Base-by-base conservation (phyloP, 2,888 invertebrate species). In the Megaustenia siamemsis region DNA sequence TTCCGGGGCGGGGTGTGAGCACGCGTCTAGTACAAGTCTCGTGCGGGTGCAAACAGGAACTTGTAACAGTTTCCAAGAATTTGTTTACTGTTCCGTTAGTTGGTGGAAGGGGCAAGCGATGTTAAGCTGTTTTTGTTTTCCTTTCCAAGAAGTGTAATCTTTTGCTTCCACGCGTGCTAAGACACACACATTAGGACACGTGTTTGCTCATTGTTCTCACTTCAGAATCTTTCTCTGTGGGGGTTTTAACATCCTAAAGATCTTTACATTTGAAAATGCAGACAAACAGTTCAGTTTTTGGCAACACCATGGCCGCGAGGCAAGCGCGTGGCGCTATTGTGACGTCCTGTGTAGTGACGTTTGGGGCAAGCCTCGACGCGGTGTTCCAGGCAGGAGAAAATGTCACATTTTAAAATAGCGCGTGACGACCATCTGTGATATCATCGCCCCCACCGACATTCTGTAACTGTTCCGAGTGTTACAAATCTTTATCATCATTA, bases 371-470 rank as follows among this genome's bases (percentile, higher is more conserved):
- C 53, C 38, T 32, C n/a, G 53, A 40, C 80, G 69, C 28, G 60
- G 49, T 68, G 49, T 49, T 0, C 0, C 21, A 24, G 32, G 21
- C 28, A 53, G 10, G 1, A 21, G 24, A 21, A 49, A 28, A 35
- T 38, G 35, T 0, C 28, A 24, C 3, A 24, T 49, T 21, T 53
- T 35, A 66, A 49, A 38, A 21, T 24, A 35, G 2, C 68, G 53
- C 49, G 80, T n/a, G 80, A 6, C n/a, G 28, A n/a, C 77, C 77
- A 77, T 77, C 77, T 77, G 77, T 77, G 77, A 77, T 56, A 77
- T 38, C 10, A 8, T 60, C 0, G 24, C n/a, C 3, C 1, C 15
- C 77, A 56, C 63, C 21, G 12, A 12, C 6, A 28, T 32, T 63
- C 8, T 63, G 63, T 3, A 63, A 63, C 10, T 32, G 1, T 18